Conservation (phyloP, 2,888 invertebrate genomes). For the Lordiphosa andalusiaca region DNA sequence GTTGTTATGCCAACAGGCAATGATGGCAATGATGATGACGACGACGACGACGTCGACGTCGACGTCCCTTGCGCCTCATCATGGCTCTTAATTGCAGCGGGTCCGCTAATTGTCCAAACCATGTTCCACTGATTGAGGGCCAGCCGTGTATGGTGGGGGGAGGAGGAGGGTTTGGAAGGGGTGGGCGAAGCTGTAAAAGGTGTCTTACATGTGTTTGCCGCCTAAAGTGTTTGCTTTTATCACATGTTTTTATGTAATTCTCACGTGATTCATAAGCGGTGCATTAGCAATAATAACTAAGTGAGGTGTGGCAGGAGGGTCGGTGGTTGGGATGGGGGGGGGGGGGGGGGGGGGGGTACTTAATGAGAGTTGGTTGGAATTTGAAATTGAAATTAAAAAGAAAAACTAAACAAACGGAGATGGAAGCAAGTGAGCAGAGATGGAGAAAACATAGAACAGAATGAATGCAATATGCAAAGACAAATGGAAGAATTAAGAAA, state of each 20-base stretch:
- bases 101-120: conserved; percentile 47
- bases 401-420: not conserved
- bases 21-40: conserved; percentile 2
- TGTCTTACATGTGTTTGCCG: conserved; percentile 52
- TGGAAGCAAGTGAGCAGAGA: not conserved
- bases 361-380: not conserved
- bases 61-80: conserved; percentile 26
- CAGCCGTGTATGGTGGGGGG: not conserved
- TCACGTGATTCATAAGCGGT: conserved; percentile 46
- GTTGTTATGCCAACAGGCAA: conserved; percentile 33
- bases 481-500: too few species aligned
- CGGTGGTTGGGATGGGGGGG: too few species aligned
- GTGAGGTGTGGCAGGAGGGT: too few species aligned
- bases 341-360: too few species aligned
- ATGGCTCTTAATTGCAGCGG: conserved; percentile 47
- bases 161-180: not conserved
- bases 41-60: conserved; percentile 13
- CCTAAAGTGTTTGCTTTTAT: conserved; percentile 33
- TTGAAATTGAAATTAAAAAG: not conserved
- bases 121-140: conserved; percentile 5
- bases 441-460: too few species aligned
- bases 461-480: too few species aligned
- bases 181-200: conserved; percentile 17
- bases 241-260: conserved; percentile 32
- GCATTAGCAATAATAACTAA: conserved; percentile 38